Percentiles rank a stretch among this genome's conserved stretches.
These are phyloP conservation scores for Mus pahari DNA, from an alignment of 2,113 vertebrate species.

Conservation along the genomic window DNA sequence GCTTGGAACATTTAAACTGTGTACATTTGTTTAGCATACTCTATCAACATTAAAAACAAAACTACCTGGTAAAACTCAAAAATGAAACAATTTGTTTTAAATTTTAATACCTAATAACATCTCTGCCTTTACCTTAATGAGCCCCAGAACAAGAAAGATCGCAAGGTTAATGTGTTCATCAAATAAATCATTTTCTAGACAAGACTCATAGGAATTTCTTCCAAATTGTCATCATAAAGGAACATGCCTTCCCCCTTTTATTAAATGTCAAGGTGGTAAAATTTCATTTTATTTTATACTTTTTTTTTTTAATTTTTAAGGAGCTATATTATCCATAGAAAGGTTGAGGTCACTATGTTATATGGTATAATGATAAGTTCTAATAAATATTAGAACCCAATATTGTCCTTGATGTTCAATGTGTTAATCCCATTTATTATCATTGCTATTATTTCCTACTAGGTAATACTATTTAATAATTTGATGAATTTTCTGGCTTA, in stretches of 20 bases:
- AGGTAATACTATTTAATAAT: background rate
- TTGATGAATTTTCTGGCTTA: background rate
- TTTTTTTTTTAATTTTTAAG: conserved; percentile 44
- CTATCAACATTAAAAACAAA: background rate
- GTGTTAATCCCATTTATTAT: background rate
- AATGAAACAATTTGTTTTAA: conserved; percentile 24
- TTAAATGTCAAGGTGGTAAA: conserved; percentile 4
- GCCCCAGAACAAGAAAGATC: conserved; percentile 11
- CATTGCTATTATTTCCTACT: background rate
- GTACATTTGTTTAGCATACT: conserved; percentile 48
- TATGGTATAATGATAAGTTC: background rate
- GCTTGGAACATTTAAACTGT: conserved; percentile 65
- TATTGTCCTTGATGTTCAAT: background rate
- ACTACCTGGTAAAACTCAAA: conserved; percentile 28
- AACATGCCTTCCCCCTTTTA: background rate
- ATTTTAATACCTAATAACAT: background rate
- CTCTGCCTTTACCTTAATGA: background rate
- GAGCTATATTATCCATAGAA: background rate
- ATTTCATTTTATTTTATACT: conserved; percentile 14
- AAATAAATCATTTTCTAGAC: background rate
- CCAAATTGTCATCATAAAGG: background rate
- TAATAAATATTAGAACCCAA: background rate
- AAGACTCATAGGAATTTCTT: conserved; percentile 20
- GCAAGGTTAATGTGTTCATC: conserved; percentile 6
- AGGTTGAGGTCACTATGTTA: background rate